phyloP scores from a whole-genome alignment of 2,797 vertebrate genomes.

The Tokudaia muenninki region DNA sequence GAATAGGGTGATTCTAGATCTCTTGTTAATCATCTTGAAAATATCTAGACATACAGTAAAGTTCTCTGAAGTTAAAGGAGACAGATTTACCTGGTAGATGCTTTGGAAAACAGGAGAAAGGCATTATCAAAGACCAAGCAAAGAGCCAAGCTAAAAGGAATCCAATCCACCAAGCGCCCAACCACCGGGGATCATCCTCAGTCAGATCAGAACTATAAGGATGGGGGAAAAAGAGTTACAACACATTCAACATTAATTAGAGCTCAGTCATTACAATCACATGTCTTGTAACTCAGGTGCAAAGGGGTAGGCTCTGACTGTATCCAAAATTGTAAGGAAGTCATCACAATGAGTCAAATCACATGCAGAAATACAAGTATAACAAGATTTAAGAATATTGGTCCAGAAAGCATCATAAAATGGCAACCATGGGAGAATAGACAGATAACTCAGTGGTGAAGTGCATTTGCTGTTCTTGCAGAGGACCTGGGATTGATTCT shows the following conservation, averaged over 20 bases:
- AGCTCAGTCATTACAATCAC: neutral
- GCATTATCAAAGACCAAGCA: constrained; percentile 88
- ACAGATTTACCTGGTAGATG: constrained; percentile 89
- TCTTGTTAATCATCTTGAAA: constrained; percentile 36
- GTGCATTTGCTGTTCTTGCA: neutral
- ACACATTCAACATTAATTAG: neutral
- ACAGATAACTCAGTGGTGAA: neutral
- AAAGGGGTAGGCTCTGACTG: neutral
- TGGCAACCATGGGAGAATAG: neutral
- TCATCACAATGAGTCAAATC: neutral
- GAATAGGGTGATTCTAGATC: neutral
- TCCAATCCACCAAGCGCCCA: constrained; percentile 92
- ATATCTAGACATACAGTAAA: constrained; percentile 13
- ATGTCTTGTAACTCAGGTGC: neutral
- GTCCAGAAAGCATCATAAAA: constrained; percentile 34
- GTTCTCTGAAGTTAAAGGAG: neutral
- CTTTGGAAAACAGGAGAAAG: constrained; percentile 90
- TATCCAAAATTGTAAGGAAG: neutral
- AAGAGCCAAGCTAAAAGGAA: constrained; percentile 87
- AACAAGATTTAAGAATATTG: neutral
- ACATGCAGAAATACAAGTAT: neutral
- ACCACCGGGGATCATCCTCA: constrained; percentile 89
- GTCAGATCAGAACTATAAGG: constrained; percentile 77
- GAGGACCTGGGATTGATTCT: neutral
- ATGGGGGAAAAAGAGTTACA: neutral